phyloP scores from a whole-genome alignment of 2,113 vertebrate species.

The Crotalus tigris region DNA sequence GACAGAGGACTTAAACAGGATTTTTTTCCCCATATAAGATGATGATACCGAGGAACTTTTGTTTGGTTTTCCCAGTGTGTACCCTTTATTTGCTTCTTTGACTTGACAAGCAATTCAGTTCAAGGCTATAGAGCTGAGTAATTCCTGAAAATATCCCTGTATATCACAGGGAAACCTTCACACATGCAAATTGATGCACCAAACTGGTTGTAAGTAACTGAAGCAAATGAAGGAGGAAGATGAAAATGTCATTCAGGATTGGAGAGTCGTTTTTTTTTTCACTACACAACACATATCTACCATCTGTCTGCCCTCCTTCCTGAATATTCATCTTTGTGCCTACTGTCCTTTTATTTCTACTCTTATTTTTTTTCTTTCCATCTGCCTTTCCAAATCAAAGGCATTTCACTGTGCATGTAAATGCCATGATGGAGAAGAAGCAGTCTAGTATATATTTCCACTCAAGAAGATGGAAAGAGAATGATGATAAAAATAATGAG shows the following conservation, averaged over 20 bases:
- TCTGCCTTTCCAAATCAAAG: constrained; percentile 47
- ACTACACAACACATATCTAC: constrained; percentile 37
- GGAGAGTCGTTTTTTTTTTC: neutral
- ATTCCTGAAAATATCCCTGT: neutral
- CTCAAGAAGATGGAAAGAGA: neutral
- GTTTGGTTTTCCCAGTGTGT: neutral
- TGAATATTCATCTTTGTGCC: constrained; percentile 43
- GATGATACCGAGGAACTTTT: neutral
- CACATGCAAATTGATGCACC: neutral
- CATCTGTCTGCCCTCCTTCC: constrained; percentile 48
- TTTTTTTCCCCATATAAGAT: neutral
- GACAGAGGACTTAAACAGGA: neutral
- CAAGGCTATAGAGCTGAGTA: neutral
- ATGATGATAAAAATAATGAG: neutral
- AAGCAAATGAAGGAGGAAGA: neutral
- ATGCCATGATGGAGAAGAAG: constrained; percentile 4
- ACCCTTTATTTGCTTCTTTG: neutral
- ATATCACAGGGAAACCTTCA: neutral
- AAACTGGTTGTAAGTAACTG: neutral
- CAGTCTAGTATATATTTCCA: neutral
- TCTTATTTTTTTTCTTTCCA: constrained; percentile 42
- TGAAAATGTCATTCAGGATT: neutral
- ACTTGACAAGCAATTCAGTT: neutral
- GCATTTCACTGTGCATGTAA: constrained; percentile 26
- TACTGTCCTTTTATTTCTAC: constrained; percentile 31